Evolutionary conservation across 2,113 vertebrate genomes (phyloP).

Genomic region (Glareola pratincola): DNA sequence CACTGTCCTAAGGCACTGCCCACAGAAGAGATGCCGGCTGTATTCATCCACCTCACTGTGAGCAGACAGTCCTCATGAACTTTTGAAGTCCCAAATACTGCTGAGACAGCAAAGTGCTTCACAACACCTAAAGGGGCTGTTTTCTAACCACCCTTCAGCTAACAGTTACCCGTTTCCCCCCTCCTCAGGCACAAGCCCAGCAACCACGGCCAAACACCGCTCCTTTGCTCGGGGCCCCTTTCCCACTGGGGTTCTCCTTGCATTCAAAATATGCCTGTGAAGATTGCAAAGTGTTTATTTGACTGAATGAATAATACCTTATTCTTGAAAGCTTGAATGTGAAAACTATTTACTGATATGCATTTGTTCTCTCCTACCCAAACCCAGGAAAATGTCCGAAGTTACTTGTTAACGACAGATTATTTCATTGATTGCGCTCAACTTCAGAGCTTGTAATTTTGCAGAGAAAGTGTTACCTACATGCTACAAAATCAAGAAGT

Average conservation of each 20-base stretch:
- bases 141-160: no score
- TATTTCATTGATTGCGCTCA: background rate
- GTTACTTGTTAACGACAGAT: background rate
- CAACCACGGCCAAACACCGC: no score
- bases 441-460: background rate
- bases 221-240: no score
- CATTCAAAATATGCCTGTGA: background rate
- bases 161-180: background rate
- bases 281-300: background rate
- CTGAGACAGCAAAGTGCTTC: background rate
- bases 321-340: background rate
- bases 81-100: background rate
- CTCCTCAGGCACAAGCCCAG: background rate
- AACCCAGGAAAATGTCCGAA: background rate
- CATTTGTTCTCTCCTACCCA: background rate
- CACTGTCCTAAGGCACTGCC: background rate
- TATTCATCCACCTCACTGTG: no score
- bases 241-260: background rate
- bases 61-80: background rate
- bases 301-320: background rate
- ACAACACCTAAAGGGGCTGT: background rate
- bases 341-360: background rate
- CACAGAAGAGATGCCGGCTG: background rate
- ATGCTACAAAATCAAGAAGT: background rate
- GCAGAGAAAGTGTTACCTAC: background rate